Conservation (phyloP, 2,888 invertebrate species). For the Ectemnius continuus region DNA sequence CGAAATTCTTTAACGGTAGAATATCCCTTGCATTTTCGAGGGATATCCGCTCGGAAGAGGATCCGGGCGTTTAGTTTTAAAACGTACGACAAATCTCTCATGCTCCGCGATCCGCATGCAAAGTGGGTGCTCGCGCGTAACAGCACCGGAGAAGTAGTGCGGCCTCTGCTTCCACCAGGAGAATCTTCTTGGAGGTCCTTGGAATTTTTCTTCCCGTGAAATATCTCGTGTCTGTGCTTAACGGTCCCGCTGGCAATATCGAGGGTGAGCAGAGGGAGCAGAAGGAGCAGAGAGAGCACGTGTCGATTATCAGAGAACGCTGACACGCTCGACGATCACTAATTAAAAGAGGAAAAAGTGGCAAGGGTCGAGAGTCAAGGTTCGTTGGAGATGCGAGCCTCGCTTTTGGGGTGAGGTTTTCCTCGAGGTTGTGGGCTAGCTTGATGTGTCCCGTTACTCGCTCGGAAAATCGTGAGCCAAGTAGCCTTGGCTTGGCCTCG, state of each 20-base stretch:
- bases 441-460: not conserved
- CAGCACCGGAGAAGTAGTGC: conserved; percentile 10
- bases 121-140: conserved; percentile 17
- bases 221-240: not conserved
- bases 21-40: not conserved
- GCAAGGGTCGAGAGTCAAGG: not conserved
- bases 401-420: not conserved
- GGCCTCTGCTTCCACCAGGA: not conserved
- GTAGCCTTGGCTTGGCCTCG: conserved; percentile 35
- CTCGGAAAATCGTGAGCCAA: conserved; percentile 27
- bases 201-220: conserved; percentile 14
- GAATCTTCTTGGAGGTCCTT: conserved; percentile 37
- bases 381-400: not conserved
- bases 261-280: not conserved
- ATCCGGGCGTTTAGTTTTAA: conserved; percentile 29
- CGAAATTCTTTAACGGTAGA: not conserved
- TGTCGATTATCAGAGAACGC: too few species aligned
- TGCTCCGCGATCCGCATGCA: conserved; percentile 47
- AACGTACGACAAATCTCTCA: conserved; percentile 44
- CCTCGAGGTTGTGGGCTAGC: not conserved
- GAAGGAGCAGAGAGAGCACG: not conserved
- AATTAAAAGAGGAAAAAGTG: not conserved
- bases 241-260: not conserved
- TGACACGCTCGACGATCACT: too few species aligned
- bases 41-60: conserved; percentile 9